Evolutionary conservation across 2,113 vertebrate genomes (phyloP).

Genomic region (Anguilla rostrata): DNA sequence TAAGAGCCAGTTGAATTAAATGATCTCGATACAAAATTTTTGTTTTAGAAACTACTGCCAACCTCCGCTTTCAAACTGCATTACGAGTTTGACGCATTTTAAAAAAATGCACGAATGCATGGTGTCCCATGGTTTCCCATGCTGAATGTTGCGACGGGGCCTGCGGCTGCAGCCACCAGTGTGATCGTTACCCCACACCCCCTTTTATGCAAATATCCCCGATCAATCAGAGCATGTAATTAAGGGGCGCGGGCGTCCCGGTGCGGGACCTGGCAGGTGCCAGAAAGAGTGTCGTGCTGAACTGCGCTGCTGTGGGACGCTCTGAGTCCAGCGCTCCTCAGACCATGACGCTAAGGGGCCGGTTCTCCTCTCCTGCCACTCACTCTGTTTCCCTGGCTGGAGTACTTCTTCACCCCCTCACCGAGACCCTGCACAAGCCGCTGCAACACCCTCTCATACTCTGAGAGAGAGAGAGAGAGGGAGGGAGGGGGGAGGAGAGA

Average conservation of each 20-base stretch:
- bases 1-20: background rate
- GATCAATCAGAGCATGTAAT: background rate
- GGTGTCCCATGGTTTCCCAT: background rate
- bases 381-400: constrained; percentile 82
- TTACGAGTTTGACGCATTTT: background rate
- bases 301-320: background rate
- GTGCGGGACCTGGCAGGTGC: background rate
- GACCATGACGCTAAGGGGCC: background rate
- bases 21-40: background rate
- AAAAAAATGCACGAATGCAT: background rate
- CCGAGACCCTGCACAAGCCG: constrained; percentile 74
- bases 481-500: background rate
- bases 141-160: background rate
- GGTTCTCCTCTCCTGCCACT: constrained; percentile 33
- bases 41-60: background rate
- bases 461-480: constrained; percentile 48
- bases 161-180: background rate
- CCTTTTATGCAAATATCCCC: background rate
- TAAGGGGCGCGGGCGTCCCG: background rate
- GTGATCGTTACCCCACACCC: background rate
- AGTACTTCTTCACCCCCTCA: constrained; percentile 78
- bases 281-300: too few species aligned
- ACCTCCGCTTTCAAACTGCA: background rate
- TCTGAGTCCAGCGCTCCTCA: background rate
- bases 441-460: constrained; percentile 76